Evolutionary conservation across 1,140 invertebrate species (phyloP).

Genomic region (Dreissena rostriformis): DNA sequence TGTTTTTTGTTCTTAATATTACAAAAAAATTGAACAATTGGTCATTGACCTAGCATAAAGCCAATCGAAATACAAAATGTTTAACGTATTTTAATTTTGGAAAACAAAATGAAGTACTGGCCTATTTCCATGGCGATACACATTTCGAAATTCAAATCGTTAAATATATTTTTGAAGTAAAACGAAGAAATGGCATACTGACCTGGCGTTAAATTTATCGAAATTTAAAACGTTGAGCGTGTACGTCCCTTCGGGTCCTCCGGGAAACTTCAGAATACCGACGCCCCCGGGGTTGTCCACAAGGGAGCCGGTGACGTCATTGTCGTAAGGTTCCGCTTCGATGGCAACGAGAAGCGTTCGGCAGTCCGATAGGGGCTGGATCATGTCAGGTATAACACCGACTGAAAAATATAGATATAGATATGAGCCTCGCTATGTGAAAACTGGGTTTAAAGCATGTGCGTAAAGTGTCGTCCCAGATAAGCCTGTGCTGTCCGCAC

Average conservation of each 20-base stretch:
- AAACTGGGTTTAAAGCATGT: too few relatives aligned
- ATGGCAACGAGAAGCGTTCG: conserved; percentile 53
- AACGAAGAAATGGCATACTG: too few relatives aligned
- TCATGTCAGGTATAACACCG: conserved; percentile 56
- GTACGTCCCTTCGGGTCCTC: not conserved
- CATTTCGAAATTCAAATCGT: conserved; percentile 31
- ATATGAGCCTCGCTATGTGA: too few relatives aligned
- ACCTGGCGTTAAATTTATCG: conserved; percentile 47
- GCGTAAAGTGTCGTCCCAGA: too few relatives aligned
- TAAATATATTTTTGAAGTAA: too few relatives aligned
- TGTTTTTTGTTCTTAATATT: too few relatives aligned
- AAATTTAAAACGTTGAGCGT: conserved; percentile 31
- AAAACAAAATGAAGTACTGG: too few relatives aligned
- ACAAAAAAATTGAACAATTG: too few relatives aligned
- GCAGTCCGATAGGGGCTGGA: conserved; percentile 50
- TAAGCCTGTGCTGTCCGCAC: too few relatives aligned
- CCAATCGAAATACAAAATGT: too few relatives aligned
- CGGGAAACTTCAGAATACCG: conserved; percentile 48
- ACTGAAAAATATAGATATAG: conserved; percentile 57
- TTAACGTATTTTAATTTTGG: too few relatives aligned
- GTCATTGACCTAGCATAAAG: too few relatives aligned
- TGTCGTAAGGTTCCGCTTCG: conserved; percentile 55
- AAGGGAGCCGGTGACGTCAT: not conserved
- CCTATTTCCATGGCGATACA: conserved; percentile 45
- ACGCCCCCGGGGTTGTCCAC: conserved; percentile 56